phyloP scores from a whole-genome alignment of 2,113 vertebrate species.

The Myotis davidii region DNA sequence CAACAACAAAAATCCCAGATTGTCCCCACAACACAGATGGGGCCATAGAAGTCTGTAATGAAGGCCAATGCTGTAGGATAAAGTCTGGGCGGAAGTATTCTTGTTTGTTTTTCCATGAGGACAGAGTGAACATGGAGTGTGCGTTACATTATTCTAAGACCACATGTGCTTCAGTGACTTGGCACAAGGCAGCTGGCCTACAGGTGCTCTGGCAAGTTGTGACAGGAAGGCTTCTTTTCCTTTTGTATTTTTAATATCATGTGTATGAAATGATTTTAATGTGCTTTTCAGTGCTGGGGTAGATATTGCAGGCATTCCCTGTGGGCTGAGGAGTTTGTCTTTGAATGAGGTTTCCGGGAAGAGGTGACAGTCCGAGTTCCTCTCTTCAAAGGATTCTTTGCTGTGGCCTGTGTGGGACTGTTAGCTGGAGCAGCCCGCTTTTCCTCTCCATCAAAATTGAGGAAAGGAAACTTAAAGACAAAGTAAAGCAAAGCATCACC shows the following conservation, averaged over 20 bases:
- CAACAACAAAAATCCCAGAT: neutral
- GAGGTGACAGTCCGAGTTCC: conserved; percentile 54
- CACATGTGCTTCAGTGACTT: conserved; percentile 61
- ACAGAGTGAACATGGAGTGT: neutral
- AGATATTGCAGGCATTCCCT: conserved; percentile 39
- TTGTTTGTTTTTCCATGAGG: conserved; percentile 56
- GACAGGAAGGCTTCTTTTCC: neutral
- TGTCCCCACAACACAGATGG: conserved; percentile 50
- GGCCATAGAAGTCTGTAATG: conserved; percentile 32
- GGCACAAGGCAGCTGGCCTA: conserved; percentile 66
- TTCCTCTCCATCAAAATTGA: neutral
- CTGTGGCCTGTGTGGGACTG: conserved; percentile 8
- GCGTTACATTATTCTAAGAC: neutral
- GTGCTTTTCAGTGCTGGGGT: neutral
- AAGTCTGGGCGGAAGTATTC: neutral
- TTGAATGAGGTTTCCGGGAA: conserved; percentile 61
- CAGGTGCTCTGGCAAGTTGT: conserved; percentile 73
- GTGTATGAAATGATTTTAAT: conserved; percentile 45
- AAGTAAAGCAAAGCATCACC: neutral
- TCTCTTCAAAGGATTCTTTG: conserved; percentile 60
- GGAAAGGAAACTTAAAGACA: conserved; percentile 21
- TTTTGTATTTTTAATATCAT: conserved; percentile 54
- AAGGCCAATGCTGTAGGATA: conserved; percentile 16
- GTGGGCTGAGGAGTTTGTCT: conserved; percentile 53
- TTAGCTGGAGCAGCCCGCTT: neutral